Evolutionary conservation across 1,140 invertebrate genomes (phyloP), one percentile per base, ranked within the genome.

Genomic region (Drosophila persimilis): DNA sequence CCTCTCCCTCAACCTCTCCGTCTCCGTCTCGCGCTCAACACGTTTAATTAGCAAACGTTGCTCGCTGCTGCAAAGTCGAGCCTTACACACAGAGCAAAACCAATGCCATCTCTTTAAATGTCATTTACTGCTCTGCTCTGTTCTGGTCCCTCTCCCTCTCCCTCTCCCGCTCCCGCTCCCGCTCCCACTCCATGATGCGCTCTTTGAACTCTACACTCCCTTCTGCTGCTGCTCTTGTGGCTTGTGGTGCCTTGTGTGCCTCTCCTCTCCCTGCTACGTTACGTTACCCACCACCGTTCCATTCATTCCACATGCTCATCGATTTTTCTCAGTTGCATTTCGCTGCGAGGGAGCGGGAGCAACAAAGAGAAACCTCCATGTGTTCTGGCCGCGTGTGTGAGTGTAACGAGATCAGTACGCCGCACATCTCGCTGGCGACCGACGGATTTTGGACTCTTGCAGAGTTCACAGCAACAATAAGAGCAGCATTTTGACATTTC

Each of bases 371-470:
- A 85, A 47, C 80, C 67, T 73, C 66, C 80, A 79, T 81, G 84
- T 56, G 55, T 76, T 84, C 65, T 41, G 39, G 78, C 56, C 70
- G 63, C 64, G 39, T 89, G 76, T 88, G 79, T 89, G 83, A 88
- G 83, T 88, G 78, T 88, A 78, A 79, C 84, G 83, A 88, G 83
- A 88, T 88, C 83, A 83, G 67, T 88, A 63, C 74, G 77, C 26
- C 54, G 58, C 69, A 80, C 55, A 60, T 80, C 60, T 67, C 63
- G 43, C 53, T 58, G 26, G 15, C 52, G 47, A 44, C 13, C 31
- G 48, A 17, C 39, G 55, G 59, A 48, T 35, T 66, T 70, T 55
- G 63, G 74, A 81, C 83, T 85, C 81, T 80, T 86, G 81, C 83
- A 88, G 83, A 86, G 83, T 88, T 86, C 84, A 86, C 79, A 79